Evolutionary conservation across 2,888 invertebrate genomes (phyloP), one percentile per base, ranked within the genome.

Genomic region (Noctua fimbriata): DNA sequence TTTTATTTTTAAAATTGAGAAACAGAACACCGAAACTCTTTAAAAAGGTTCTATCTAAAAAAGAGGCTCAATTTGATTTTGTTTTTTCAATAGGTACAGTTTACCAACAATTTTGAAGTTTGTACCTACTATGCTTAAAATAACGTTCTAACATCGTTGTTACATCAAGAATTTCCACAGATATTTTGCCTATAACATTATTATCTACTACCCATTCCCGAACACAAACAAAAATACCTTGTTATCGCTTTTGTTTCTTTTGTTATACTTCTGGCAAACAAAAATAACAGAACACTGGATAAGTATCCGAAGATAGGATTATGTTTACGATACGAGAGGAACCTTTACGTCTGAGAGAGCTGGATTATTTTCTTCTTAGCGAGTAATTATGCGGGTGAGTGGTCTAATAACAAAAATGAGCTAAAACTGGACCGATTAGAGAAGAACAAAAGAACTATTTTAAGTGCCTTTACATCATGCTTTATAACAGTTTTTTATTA

Each of bases 231-330:
- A 32, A 58, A 16, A 36, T 32, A 49, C 49, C 49, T 32, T 60
- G 49, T 60, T 58, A 67, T 52, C 14, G 58, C n/a, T 49, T 79
- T 49, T 66, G n/a, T 81, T 49, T 73, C 28, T n/a, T 82, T 79
- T 66, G 47, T 65, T 58, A 21, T 58, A 21, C 16, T 1, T 36
- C 0, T 36, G 36, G 47, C n/a, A 47, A 75, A 63, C 60, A 60
- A 55, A 69, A n/a, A 65, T 69, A 76, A 41, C 47, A 65, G 14
- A 70, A 36, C 32, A 69, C 16, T 44, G 70, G 16, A 55, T 41
- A 55, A 58, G 58, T 58, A 55, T 32, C 41, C n/a, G 24, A 36
- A 21, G 16, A 69, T 44, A 47, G 52, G 49, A 69, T 76, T 76
- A 81, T 69, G 18, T 44, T 41, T 16, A 32, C 58, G 55, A 44